Base-by-base conservation (phyloP, 1,140 invertebrate genomes). In the Triops longicaudatus region DNA sequence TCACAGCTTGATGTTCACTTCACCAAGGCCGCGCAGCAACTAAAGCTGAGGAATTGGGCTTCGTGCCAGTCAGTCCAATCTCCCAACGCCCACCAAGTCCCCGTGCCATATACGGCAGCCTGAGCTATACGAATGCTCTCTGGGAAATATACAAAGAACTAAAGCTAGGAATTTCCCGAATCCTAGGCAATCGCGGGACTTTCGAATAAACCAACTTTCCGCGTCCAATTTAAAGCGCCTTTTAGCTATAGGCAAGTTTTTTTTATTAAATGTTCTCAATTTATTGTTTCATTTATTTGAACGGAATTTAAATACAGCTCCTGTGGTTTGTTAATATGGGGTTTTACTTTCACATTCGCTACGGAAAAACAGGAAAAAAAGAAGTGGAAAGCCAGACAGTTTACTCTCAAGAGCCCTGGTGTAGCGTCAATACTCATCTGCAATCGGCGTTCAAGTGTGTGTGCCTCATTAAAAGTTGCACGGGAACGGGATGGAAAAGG, bases 381-480 rank as follows among this genome's bases (percentile, higher is more conserved):
- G 17, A 63, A 63, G 0, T 63, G 10, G 17, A 1, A 63, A 63
- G 50, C 50, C 11, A 63, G 50, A 63, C 50, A 63, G 14, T 22
- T 63, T 63, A 17, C 31, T 37, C 17, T 63, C 50, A 63, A 63
- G 50, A 63, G 50, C 50, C 50, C 14, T 22, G 14, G 50, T 63
- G 50, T 63, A 63, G 50, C 50, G 50, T 63, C 50, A 63, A 63
- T 63, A 63, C 50, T 63, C 50, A 63, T 63, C 50, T 63, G 50
- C 50, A 63, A 63, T 63, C 50, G 50, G 50, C 50, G 50, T 63
- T 63, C 50, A 63, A 63, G 50, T 63, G 50, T 63, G 50, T 63
- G 50, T 63, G 50, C 50, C 50, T 63, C 50, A 63, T 63, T 63
- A 63, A 63, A 63, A 63, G 50, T 63, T 63, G 50, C 50, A 63